Conservation (phyloP, 2,113 vertebrate species). For the Carassius gibelio region DNA sequence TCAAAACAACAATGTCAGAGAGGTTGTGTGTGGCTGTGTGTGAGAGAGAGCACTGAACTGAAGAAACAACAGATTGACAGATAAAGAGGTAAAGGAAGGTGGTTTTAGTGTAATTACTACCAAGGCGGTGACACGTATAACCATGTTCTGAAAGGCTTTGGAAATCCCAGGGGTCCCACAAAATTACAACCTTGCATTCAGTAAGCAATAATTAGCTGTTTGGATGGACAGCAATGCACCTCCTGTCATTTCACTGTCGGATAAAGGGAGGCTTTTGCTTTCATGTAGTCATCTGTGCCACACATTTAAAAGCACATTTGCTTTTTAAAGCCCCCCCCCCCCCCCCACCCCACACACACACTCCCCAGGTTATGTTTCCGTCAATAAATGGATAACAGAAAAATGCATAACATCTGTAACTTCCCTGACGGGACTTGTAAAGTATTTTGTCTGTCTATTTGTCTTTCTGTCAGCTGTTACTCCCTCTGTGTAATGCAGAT, state of each 20-base stretch:
- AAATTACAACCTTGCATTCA: conserved; percentile 12
- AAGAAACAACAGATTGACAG: background rate
- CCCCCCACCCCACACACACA: too few relatives aligned
- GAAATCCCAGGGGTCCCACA: background rate
- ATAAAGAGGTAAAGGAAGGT: conserved; percentile 21
- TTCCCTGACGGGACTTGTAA: background rate
- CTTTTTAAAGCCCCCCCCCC: background rate
- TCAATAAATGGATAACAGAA: conserved; percentile 20
- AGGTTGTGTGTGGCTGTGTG: background rate
- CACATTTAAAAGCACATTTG: conserved; percentile 28
- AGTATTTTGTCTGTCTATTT: background rate
- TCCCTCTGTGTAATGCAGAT: background rate
- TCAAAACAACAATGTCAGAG: conserved; percentile 35
- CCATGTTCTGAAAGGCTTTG: background rate
- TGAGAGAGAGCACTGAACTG: background rate
- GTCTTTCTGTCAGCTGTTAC: background rate
- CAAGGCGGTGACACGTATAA: background rate
- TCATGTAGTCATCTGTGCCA: conserved; percentile 43
- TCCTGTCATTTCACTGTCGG: conserved; percentile 18
- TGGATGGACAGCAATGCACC: conserved; percentile 22
- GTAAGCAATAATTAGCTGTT: conserved; percentile 37
- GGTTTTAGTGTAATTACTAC: background rate
- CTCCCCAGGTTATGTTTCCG: conserved; percentile 5
- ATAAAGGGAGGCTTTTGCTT: conserved; percentile 32
- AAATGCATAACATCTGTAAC: conserved; percentile 7